These are phyloP conservation scores for Drosophila demipolita DNA, from an alignment of 2,888 invertebrate species.

Conservation along the genomic window DNA sequence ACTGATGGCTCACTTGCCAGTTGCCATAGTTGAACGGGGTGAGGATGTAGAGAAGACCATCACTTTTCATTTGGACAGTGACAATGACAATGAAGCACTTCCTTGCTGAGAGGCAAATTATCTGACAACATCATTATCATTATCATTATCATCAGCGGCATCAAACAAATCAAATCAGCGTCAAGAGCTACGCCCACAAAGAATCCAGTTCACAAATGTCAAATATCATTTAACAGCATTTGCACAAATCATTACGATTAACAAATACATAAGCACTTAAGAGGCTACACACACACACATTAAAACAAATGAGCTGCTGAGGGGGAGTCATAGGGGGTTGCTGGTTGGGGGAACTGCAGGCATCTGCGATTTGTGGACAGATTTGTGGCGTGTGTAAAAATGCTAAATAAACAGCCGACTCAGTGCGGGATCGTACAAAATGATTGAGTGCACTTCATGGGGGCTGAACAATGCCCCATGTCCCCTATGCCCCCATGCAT, in stretches of 20 bases:
- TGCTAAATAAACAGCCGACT: constrained; percentile 57
- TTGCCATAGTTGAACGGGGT: constrained; percentile 15
- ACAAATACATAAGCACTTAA: constrained; percentile 61
- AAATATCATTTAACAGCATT: constrained; percentile 72
- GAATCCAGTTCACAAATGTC: constrained; percentile 64
- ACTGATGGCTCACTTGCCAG: constrained; percentile 76
- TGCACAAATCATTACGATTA: constrained; percentile 80
- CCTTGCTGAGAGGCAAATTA: constrained; percentile 42
- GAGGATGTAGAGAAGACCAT: constrained; percentile 31
- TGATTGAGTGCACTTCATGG: constrained; percentile 62
- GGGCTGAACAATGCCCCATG: constrained; percentile 18
- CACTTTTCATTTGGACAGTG: constrained; percentile 60
- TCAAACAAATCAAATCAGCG: constrained; percentile 46
- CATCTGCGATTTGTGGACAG: constrained; percentile 47
- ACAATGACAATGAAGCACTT: constrained; percentile 56
- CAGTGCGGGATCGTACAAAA: constrained; percentile 25
- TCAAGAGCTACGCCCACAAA: constrained; percentile 47
- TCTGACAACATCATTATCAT: constrained; percentile 9
- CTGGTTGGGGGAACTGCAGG: neutral
- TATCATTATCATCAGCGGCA: constrained; percentile 1
- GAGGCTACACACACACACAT: constrained; percentile 31
- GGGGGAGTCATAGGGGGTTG: neutral
- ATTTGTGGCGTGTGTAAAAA: constrained; percentile 67
- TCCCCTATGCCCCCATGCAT: neutral
- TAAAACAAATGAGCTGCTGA: constrained; percentile 53